These are phyloP conservation scores for silkworm (Bombyx mori) DNA, from an alignment of 1,140 invertebrate genomes.

Conservation along the genomic window DNA sequence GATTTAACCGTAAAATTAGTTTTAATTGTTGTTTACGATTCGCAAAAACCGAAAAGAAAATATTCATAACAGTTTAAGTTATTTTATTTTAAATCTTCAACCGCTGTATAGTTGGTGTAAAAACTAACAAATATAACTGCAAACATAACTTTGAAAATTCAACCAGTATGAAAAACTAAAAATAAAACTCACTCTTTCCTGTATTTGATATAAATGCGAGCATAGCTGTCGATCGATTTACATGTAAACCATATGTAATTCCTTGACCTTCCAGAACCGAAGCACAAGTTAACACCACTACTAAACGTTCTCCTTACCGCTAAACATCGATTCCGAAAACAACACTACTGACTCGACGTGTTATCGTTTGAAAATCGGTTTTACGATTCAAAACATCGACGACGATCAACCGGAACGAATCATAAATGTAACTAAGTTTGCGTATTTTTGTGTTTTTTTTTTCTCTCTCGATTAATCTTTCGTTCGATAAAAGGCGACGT, in stretches of 20 bases:
- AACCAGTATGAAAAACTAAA: too few relatives aligned
- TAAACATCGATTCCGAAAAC: conserved; percentile 14
- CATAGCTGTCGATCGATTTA: conserved; percentile 9
- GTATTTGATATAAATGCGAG: neutral
- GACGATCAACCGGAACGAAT: too few relatives aligned
- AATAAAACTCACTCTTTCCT: too few relatives aligned
- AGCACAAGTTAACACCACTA: conserved; percentile 22
- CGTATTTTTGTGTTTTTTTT: conserved; percentile 24
- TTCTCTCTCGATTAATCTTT: conserved; percentile 8
- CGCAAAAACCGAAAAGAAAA: too few relatives aligned
- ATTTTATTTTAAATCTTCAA: too few relatives aligned
- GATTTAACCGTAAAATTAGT: too few relatives aligned
- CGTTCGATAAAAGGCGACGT: conserved; percentile 19
- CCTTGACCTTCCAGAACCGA: conserved; percentile 27
- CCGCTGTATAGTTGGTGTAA: too few relatives aligned
- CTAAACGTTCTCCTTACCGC: conserved; percentile 16
- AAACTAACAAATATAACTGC: too few relatives aligned
- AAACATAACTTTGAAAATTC: too few relatives aligned
- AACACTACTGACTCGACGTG: conserved; percentile 7
- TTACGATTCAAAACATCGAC: conserved; percentile 5
- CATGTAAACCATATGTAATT: conserved; percentile 7
- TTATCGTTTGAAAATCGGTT: conserved; percentile 1
- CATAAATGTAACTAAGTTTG: conserved; percentile 7
- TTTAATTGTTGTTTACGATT: too few relatives aligned
- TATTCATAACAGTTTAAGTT: too few relatives aligned